phyloP scores from a whole-genome alignment of 2,113 vertebrate genomes.

The Vulpes vulpes region DNA sequence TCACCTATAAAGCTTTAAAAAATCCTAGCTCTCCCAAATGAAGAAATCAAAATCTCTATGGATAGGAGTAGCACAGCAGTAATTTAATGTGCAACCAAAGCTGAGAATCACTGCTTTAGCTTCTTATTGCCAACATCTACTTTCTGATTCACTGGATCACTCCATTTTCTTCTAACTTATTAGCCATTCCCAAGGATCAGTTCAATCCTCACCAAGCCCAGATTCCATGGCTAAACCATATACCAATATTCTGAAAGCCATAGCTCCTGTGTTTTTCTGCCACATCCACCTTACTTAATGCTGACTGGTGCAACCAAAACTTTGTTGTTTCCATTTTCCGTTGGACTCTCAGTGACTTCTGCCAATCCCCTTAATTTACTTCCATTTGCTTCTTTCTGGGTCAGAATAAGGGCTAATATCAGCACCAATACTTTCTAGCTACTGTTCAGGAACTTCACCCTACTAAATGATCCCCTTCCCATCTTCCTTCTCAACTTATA shows the following conservation, averaged over 20 bases:
- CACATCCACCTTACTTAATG: background rate
- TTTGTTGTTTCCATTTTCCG: conserved; percentile 30
- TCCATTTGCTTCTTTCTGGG: background rate
- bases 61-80: background rate
- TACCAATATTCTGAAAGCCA: background rate
- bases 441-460: background rate
- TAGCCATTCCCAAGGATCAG: conserved; percentile 21
- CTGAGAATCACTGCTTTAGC: background rate
- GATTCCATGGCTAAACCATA: conserved; percentile 8
- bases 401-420: conserved; percentile 35
- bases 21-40: conserved; percentile 4
- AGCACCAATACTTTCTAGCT: background rate
- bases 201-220: conserved; percentile 17
- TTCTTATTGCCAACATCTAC: conserved; percentile 40
- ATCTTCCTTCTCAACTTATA: conserved; percentile 31
- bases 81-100: background rate
- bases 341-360: background rate
- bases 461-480: conserved; percentile 19
- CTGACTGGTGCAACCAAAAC: background rate
- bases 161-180: conserved; percentile 24
- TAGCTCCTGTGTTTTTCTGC: background rate
- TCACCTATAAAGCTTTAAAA: conserved; percentile 3
- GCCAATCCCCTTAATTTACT: background rate
- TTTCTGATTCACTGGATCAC: background rate
- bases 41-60: background rate